Evolutionary conservation across 2,888 invertebrate genomes (phyloP), one percentile per base, ranked within the genome.

Genomic region (Tyria jacobaeae): DNA sequence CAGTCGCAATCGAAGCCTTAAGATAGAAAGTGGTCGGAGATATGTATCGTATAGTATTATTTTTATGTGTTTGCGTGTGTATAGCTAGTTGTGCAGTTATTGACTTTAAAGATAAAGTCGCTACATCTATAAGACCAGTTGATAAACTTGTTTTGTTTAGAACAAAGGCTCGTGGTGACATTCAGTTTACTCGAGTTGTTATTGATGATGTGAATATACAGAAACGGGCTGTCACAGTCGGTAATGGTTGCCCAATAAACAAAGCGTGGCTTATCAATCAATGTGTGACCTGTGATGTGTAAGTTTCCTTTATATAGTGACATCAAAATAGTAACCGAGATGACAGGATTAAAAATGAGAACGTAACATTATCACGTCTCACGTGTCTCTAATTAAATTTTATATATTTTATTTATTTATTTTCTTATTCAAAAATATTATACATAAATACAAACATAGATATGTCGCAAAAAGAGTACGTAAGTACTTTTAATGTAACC

Each of bases 241-340:
- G 44, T 1, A 9, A 25, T 12, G 47, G 31, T 10, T 73, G 73
- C 57, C 17, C 71, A 15, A 0, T 0, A 24, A 57, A 37, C 15
- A 10, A 15, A 27, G 55, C 62, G 1, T 55, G 59, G 47, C 6
- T 70, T 24, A 1, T 31, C 3, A 1, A n/a, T 2, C 41, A 24
- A 35, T 73, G 73, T 24, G 50, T 63, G 14, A 14, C 50, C 10
- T 73, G 73, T 61, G 15, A 21, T 12, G 15, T 44, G 73, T 73
- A 25, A 76, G 73, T 66, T 31, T 10, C 10, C 44, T 50, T 25
- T n/a, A 15, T 7, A 21, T 47, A 2, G 15, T 27, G 15, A 27
- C 15, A 44, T 12, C 21, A 21, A 0, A 44, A 21, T 4, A 44
- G 21, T 9, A 12, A 17, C 12, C 3, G 12, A 21, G 21, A 10